Evolutionary conservation across 2,888 invertebrate genomes (phyloP).

Genomic region (Mongoloraphidia duomilia): DNA sequence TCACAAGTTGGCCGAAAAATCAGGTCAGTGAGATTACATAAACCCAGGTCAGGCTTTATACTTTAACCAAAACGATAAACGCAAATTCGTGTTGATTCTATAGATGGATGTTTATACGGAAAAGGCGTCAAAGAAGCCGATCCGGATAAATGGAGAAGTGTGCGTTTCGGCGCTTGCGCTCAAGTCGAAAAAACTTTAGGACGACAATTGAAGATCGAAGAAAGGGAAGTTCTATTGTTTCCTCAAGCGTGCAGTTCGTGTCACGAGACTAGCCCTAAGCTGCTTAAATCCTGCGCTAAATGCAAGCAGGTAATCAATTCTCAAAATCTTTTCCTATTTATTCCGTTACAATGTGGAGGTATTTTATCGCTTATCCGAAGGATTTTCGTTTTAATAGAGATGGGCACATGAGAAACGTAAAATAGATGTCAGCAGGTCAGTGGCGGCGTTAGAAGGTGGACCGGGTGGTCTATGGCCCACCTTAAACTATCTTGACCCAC

Average conservation of each 20-base stretch:
- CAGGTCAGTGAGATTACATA: too few relatives aligned
- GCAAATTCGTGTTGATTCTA: background rate
- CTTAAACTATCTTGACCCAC: too few relatives aligned
- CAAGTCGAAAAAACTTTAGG: background rate
- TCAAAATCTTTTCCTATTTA: background rate
- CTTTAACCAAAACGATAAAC: too few relatives aligned
- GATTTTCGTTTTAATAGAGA: too few relatives aligned
- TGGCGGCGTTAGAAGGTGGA: too few relatives aligned
- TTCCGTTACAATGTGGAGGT: too few relatives aligned
- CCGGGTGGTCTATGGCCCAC: too few relatives aligned
- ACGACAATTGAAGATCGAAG: background rate
- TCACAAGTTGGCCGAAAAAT: too few relatives aligned
- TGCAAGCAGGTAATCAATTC: background rate
- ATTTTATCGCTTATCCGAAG: too few relatives aligned
- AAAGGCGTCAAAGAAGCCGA: background rate
- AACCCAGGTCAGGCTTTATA: too few relatives aligned
- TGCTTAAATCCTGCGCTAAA: background rate
- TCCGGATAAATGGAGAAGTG: background rate
- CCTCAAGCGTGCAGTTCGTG: background rate
- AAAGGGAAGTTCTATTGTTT: background rate
- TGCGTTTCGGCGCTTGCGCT: background rate
- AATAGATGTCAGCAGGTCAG: too few relatives aligned
- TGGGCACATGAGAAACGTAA: too few relatives aligned
- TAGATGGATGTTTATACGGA: background rate
- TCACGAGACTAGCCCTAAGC: background rate